Evolutionary conservation across 2,888 invertebrate genomes (phyloP), one percentile per base, ranked within the genome.

Genomic region (Orthosia incerta): DNA sequence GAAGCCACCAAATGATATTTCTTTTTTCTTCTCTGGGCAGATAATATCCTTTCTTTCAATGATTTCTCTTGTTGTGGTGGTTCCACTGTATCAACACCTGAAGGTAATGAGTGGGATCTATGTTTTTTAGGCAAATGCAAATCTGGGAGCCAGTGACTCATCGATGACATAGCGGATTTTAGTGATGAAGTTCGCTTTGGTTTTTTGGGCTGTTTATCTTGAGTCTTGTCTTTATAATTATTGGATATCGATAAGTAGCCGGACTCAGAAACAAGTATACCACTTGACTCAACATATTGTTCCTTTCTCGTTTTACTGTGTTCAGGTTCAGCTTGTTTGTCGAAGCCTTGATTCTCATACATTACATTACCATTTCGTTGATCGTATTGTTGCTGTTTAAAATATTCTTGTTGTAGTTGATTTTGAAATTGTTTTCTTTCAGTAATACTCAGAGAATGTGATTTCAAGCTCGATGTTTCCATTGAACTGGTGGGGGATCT

Each of bases 1-100:
- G 98, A 98, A 0, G 98, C 97, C 0, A 98, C 98, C 68, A 99
- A 96, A 9, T 98, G 97, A 84, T 98, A 98, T 90, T 98, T 98
- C 92, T 98, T 98, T 94, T 98, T 98, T 89, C 98, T 97, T 87
- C 96, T 91, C 84, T 96, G 96, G 9, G 96, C 95, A 18, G 95
- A 95, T 74, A 96, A 84, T 82, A 96, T 93, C 87, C 96, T 92
- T 91, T 96, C 96, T 88, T 96, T 96, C 53, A 96, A 87, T 59
- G 95, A 80, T 92, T 95, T 93, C 92, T 96, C 94, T 92, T 96
- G 94, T 90, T 95, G 93, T 86, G 95, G 89, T 89, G 93, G 91
- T 91, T 97, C 90, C 92, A 92, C 91, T 94, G 97, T 95, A 88
- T 97, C 97, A 18, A 97, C 97, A 15, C 97, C 98, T 23, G 97